A percentile compares a stretch with the other conserved stretches of the same genome.
These are phyloP conservation scores for Cirrhinus molitorella DNA, from an alignment of 2,797 vertebrate genomes.

Conservation along the genomic window DNA sequence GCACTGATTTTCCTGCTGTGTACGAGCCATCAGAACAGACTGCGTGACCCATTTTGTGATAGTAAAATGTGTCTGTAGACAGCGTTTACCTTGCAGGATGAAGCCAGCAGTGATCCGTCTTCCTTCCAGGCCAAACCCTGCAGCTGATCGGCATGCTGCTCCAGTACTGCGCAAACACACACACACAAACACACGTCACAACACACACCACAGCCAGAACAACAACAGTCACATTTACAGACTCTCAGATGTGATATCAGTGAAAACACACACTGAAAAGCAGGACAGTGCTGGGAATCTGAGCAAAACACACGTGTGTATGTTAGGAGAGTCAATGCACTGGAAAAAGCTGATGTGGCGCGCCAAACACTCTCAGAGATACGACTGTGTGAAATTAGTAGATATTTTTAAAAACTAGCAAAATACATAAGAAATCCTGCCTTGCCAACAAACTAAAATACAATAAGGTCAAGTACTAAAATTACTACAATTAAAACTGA, in stretches of 20 bases:
- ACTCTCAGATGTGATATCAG: background rate
- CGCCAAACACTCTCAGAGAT: background rate
- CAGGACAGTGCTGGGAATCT: constrained; percentile 8
- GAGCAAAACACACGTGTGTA: background rate
- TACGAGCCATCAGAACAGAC: background rate
- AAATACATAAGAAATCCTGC: background rate
- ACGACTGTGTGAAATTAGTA: background rate
- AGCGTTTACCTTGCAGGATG: constrained; percentile 88
- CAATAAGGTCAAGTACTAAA: too few relatives aligned
- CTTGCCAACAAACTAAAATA: background rate
- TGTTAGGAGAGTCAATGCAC: background rate
- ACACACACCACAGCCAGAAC: background rate
- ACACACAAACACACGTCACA: constrained; percentile 44
- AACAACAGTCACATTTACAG: background rate
- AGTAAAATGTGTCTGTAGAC: background rate
- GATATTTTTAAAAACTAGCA: accelerated
- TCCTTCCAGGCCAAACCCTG: constrained; percentile 90
- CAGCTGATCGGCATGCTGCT: constrained; percentile 85
- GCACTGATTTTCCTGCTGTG: background rate
- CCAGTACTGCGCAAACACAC: constrained; percentile 80
- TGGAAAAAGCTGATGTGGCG: background rate
- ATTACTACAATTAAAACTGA: background rate
- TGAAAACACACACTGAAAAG: background rate
- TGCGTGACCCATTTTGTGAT: too few relatives aligned
- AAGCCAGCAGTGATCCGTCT: constrained; percentile 87